A percentile compares a stretch with the other conserved stretches of the same genome.
These are phyloP conservation scores for Mugil cephalus DNA, from an alignment of 2,113 vertebrate genomes.

Conservation along the genomic window DNA sequence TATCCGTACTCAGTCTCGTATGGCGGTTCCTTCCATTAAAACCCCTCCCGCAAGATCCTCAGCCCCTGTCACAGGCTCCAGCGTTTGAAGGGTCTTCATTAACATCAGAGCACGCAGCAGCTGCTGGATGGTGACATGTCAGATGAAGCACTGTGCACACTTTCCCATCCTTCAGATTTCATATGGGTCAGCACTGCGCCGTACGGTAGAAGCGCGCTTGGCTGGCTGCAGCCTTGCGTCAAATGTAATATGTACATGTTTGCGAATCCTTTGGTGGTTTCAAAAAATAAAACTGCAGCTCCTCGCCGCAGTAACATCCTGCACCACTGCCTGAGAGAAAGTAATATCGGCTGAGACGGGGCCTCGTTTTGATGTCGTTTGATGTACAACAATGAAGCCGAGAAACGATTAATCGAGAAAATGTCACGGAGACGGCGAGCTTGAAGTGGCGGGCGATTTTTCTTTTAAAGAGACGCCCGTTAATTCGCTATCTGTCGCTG, in stretches of 20 bases:
- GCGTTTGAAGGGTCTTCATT: conserved; percentile 21
- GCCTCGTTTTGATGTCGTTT: neutral
- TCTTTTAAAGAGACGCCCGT: too few relatives aligned
- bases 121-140: neutral
- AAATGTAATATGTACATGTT: neutral
- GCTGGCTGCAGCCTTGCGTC: neutral
- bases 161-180: neutral
- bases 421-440: too few relatives aligned
- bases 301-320: neutral
- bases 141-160: neutral
- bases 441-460: too few relatives aligned
- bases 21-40: conserved; percentile 32
- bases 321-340: too few relatives aligned
- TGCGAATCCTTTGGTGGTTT: neutral
- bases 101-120: neutral
- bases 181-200: neutral
- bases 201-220: neutral
- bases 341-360: too few relatives aligned
- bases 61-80: conserved; percentile 9
- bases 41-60: neutral
- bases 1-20: conserved; percentile 14
- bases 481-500: too few relatives aligned
- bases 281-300: neutral
- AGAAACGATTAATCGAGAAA: too few relatives aligned
- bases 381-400: neutral